A percentile compares a stretch with the other conserved stretches of the same genome.
phyloP scores from a whole-genome alignment of 2,888 invertebrate genomes.

The Melanchra persicariae region DNA sequence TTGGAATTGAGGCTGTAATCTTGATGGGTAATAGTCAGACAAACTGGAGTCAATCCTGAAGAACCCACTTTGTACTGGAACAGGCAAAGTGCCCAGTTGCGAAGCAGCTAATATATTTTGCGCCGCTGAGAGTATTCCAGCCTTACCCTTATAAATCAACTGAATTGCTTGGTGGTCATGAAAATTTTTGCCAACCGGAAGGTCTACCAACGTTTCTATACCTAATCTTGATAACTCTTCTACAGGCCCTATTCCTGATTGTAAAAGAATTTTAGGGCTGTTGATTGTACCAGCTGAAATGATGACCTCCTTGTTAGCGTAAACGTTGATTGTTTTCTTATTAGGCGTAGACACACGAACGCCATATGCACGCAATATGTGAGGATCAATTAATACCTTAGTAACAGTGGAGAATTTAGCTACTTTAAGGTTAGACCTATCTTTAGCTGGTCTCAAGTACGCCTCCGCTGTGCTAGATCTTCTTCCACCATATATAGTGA shows the following conservation, averaged over 20 bases:
- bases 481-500: slow-evolving; percentile 76
- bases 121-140: slow-evolving; percentile 77
- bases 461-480: slow-evolving; percentile 84
- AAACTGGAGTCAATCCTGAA: slow-evolving; percentile 71
- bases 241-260: slow-evolving; percentile 83
- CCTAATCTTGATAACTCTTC: slow-evolving; percentile 73
- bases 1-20: slow-evolving; percentile 79
- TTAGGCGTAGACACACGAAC: slow-evolving; percentile 73
- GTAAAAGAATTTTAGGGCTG: slow-evolving; percentile 82
- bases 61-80: slow-evolving; percentile 77
- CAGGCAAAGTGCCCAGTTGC: slow-evolving; percentile 72
- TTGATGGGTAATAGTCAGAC: slow-evolving; percentile 36
- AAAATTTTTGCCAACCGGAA: slow-evolving; percentile 84
- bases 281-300: slow-evolving; percentile 83
- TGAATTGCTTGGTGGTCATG: slow-evolving; percentile 79
- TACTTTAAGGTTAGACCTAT: slow-evolving; percentile 78
- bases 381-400: slow-evolving; percentile 78
- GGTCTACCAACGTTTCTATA: slow-evolving; percentile 75
- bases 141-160: slow-evolving; percentile 75
- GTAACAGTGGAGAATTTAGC: slow-evolving; percentile 79
- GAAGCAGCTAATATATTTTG: slow-evolving; percentile 71
- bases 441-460: slow-evolving; percentile 74
- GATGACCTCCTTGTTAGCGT: slow-evolving; percentile 79
- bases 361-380: slow-evolving; percentile 74
- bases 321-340: slow-evolving; percentile 73